Evolutionary conservation across 2,797 vertebrate genomes (phyloP).

Genomic region (Channa striata): DNA sequence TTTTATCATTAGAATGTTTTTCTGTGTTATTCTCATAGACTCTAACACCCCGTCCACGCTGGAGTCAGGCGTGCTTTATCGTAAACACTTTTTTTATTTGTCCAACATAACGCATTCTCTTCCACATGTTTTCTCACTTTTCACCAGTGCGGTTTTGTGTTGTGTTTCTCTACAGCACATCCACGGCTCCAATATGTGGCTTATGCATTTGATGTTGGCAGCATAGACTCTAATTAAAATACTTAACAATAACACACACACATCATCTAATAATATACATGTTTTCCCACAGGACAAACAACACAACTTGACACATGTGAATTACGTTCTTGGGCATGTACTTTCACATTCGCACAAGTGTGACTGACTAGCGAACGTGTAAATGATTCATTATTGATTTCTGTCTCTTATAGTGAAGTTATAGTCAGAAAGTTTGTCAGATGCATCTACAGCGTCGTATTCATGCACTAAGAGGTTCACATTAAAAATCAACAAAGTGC

Average conservation of each 20-base stretch:
- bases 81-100: background rate
- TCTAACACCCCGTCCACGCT: background rate
- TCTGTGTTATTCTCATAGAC: background rate
- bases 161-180: background rate
- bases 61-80: conserved; percentile 12
- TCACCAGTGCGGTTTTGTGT: conserved; percentile 2
- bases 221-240: background rate
- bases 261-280: background rate
- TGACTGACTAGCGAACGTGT: conserved; percentile 6
- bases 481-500: conserved; percentile 45
- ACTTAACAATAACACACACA: no score
- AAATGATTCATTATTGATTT: background rate
- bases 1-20: background rate
- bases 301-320: background rate
- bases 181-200: background rate
- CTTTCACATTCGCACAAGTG: background rate
- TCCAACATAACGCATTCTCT: conserved; percentile 1
- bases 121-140: background rate
- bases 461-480: conserved; percentile 24
- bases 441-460: conserved; percentile 14
- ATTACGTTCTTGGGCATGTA: background rate
- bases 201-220: conserved; percentile 2
- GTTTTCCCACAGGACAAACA: background rate
- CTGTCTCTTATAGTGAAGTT: no score
- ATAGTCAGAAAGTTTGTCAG: conserved; percentile 8